Base-by-base conservation (phyloP, 2,888 invertebrate species). In the Pimpla rufipes region DNA sequence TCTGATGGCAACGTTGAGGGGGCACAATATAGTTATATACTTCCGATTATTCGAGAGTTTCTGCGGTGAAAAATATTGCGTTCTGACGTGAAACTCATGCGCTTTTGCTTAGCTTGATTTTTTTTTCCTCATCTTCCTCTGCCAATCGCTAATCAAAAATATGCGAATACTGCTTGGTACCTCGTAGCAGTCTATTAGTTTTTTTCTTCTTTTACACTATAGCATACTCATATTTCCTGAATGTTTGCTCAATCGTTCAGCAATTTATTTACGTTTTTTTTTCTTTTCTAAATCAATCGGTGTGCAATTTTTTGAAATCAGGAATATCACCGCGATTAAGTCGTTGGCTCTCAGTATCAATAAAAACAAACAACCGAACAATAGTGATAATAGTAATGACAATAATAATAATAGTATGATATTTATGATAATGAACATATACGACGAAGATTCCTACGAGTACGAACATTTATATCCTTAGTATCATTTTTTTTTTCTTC, bases 61-160 rank as follows among this genome's bases (percentile, higher is more conserved):
- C 66, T 70, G 57, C 81, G 79, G 88, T 90, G 88, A 88, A 89
- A 90, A 90, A 90, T 90, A 90, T 81, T 85, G 85, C 87, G 79
- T 85, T 88, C 84, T 87, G 81, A 75, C 79, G 70, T 70, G 75
- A 82, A 83, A 79, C 66, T 55, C 74, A 75, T 83, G 70, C n/a
- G 57, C 55, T 57, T 75, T 50, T 40, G 16, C 29, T 29, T 29
- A 29, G 29, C 29, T 29, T 5, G 29, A 68, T 47, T 23, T 10
- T 50, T 29, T 23, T 52, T 45, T 68, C 62, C 47, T 40, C n/a
- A n/a, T 76, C 37, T 37, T 18, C 45, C 64, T 66, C 40, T 71
- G 82, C 67, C 75, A 75, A 79, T 83, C 75, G 79, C 57, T 79
- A 75, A 75, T 74, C 37, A 79, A 79, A 83, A 83, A 83, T 83